These are phyloP conservation scores for Allygus modestus DNA, from an alignment of 2,888 invertebrate genomes.

Conservation along the genomic window DNA sequence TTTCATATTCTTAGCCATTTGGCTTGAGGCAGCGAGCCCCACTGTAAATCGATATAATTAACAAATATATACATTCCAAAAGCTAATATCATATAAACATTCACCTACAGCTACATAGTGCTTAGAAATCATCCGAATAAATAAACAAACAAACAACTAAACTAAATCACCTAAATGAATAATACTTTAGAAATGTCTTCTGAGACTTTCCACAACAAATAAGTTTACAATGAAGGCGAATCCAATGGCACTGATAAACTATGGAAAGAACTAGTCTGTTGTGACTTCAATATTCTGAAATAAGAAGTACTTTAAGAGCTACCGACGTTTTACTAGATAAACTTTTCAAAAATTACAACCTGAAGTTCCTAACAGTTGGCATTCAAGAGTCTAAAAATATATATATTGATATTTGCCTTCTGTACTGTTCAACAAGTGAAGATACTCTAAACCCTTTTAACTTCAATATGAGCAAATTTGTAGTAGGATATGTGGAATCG, in stretches of 20 bases:
- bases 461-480: slow-evolving; percentile 1
- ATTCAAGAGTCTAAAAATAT: neutral
- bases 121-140: neutral
- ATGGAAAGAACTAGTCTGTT: neutral
- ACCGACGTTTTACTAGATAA: neutral
- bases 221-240: neutral
- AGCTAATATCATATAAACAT: no score
- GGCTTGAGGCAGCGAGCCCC: no score
- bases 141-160: neutral
- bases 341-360: slow-evolving; percentile 22
- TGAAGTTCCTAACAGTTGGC: neutral
- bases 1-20: no score
- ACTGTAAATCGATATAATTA: no score
- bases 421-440: no score
- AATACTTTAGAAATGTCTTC: slow-evolving; percentile 14
- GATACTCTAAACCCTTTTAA: no score
- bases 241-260: neutral
- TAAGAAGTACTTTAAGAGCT: neutral
- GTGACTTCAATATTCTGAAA: neutral
- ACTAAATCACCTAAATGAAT: neutral
- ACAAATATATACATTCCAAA: no score
- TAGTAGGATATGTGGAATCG: slow-evolving; percentile 10
- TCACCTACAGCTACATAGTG: no score
- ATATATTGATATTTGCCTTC: neutral
- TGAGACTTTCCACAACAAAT: neutral